A percentile compares a stretch with the other conserved stretches of the same genome.
Conservation (phyloP, 2,113 vertebrate species). For the Grammomys dolichurus region DNA sequence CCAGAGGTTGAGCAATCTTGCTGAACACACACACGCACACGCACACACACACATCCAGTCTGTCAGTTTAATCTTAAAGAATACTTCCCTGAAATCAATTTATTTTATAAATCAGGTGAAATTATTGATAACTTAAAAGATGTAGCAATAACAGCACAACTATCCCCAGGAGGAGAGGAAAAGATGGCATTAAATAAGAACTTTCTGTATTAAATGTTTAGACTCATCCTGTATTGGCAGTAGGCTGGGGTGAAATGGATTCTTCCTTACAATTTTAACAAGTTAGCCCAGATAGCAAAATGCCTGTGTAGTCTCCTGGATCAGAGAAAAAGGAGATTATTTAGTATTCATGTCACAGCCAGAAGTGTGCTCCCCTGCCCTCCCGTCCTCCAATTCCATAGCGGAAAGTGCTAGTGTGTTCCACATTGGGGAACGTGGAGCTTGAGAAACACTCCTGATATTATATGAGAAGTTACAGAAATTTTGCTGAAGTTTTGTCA, state of each 20-base stretch:
- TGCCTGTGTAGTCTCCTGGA: neutral
- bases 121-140: neutral
- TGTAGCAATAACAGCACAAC: neutral
- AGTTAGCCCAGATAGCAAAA: neutral
- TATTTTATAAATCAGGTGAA: neutral
- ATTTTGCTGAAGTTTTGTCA: neutral
- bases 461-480: neutral
- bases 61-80: neutral
- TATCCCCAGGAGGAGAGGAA: neutral
- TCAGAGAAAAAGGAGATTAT: neutral
- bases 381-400: neutral
- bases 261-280: neutral
- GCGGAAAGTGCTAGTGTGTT: rapidly evolving
- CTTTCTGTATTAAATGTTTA: neutral
- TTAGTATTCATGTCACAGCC: neutral
- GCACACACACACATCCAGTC: neutral
- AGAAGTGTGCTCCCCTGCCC: too few species aligned
- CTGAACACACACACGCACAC: neutral
- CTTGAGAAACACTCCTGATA: neutral
- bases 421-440: neutral
- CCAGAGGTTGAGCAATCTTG: neutral
- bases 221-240: neutral
- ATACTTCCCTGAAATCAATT: neutral
- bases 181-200: neutral
- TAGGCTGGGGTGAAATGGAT: too few species aligned